phyloP scores from a whole-genome alignment of 92 coral and sea anemone genomes.

The Paramuricea clavata region DNA sequence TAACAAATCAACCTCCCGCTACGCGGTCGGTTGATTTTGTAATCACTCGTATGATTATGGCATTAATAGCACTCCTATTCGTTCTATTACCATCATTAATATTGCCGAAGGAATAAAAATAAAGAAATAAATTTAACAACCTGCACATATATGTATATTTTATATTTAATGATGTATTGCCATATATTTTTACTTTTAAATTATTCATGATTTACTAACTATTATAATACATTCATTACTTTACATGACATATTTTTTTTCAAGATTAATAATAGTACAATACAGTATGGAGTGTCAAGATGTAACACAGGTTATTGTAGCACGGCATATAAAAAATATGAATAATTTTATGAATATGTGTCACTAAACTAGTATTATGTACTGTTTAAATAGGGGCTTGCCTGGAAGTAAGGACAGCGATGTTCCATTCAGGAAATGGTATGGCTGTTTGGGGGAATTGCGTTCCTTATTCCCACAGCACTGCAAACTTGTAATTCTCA shows the following conservation, averaged over 20 bases:
- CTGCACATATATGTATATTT: background rate
- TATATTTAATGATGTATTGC: background rate
- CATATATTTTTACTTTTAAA: background rate
- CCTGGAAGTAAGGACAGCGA: background rate
- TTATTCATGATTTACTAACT: background rate
- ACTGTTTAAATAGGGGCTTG: slow-evolving; percentile 7
- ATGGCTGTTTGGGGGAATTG: slow-evolving; percentile 66
- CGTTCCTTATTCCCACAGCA: slow-evolving; percentile 56
- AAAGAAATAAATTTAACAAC: background rate
- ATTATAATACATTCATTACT: slow-evolving; percentile 9
- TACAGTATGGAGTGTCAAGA: background rate
- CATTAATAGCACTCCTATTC: too few relatives aligned
- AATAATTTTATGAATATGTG: background rate
- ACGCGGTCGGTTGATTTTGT: too few relatives aligned
- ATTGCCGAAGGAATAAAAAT: background rate
- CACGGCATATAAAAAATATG: background rate
- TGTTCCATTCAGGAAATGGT: slow-evolving; percentile 62
- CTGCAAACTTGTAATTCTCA: slow-evolving; percentile 29
- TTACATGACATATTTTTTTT: background rate
- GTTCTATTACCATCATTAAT: too few relatives aligned
- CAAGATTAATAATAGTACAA: background rate
- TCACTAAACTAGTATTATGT: background rate
- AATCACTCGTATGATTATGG: too few relatives aligned
- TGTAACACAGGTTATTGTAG: too few relatives aligned
- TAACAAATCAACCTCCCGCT: too few relatives aligned